Evolutionary conservation across 2,888 invertebrate species (phyloP).

Genomic region (Trypoxylon attenuatum): DNA sequence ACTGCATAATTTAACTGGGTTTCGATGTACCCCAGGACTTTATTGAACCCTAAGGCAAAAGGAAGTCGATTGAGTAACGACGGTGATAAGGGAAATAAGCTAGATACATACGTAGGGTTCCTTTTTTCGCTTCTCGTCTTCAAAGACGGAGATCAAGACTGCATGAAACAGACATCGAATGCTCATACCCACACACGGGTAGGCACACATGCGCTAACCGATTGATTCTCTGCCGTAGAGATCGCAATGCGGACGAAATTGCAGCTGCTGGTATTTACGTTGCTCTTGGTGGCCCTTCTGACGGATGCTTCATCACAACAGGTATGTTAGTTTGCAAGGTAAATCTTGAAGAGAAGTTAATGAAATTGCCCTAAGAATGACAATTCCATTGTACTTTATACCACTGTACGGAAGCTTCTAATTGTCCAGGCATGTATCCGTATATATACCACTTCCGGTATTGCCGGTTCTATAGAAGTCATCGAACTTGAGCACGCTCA

Average conservation of each 20-base stretch:
- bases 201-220: too few species aligned
- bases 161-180: not conserved
- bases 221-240: conserved; percentile 44
- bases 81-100: too few species aligned
- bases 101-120: too few species aligned
- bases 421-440: too few species aligned
- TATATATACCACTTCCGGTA: too few species aligned
- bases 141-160: not conserved
- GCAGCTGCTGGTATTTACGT: conserved; percentile 63
- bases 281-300: conserved; percentile 60
- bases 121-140: not conserved
- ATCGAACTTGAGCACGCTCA: too few species aligned
- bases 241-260: conserved; percentile 65
- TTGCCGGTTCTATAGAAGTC: too few species aligned
- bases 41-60: too few species aligned
- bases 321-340: conserved; percentile 5
- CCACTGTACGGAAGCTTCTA: too few species aligned
- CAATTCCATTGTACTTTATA: not conserved
- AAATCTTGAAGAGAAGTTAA: not conserved
- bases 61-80: too few species aligned
- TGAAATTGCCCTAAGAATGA: not conserved
- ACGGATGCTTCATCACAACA: conserved; percentile 32
- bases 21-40: not conserved
- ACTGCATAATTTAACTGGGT: too few species aligned
- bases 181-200: not conserved